Conservation (phyloP, 2,888 invertebrate species). For the Hydropsyche betteni region DNA sequence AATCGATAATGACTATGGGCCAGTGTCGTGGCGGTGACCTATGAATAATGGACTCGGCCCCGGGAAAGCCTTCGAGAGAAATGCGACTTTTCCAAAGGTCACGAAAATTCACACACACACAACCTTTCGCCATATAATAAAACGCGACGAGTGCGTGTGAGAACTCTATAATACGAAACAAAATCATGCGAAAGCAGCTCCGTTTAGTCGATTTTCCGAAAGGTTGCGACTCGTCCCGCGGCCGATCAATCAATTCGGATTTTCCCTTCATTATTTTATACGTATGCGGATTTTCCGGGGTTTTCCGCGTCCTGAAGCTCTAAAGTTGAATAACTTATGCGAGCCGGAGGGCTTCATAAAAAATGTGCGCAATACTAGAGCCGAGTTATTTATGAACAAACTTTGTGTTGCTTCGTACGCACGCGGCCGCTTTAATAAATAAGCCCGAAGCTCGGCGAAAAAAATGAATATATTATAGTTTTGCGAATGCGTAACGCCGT, state of each 20-base stretch:
- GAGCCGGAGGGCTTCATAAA: conserved; percentile 19
- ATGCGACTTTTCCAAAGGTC: conserved; percentile 16
- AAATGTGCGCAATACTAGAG: conserved; percentile 29
- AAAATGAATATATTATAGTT: too few relatives aligned
- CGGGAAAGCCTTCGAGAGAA: conserved; percentile 11
- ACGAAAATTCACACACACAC: background rate
- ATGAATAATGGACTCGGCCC: conserved; percentile 20
- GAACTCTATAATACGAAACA: too few relatives aligned
- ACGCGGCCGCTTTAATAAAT: conserved; percentile 23
- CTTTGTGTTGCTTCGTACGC: conserved; percentile 5
- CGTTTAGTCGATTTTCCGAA: too few relatives aligned
- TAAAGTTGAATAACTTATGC: conserved; percentile 27
- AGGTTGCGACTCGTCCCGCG: too few relatives aligned
- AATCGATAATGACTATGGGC: conserved; percentile 21
- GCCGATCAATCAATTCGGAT: too few relatives aligned
- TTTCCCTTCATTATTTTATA: conserved; percentile 1
- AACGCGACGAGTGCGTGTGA: too few relatives aligned
- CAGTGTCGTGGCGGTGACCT: conserved; percentile 14
- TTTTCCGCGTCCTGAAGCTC: background rate
- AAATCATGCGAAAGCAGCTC: too few relatives aligned
- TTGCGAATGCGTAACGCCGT: background rate
- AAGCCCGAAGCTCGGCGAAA: conserved; percentile 10
- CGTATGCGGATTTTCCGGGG: conserved; percentile 7
- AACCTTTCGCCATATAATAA: too few relatives aligned
- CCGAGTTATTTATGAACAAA: conserved; percentile 27